Percentiles rank a stretch among this genome's conserved stretches.
These are phyloP conservation scores for Cephus cinctus DNA, from an alignment of 1,140 invertebrate species.

Conservation along the genomic window DNA sequence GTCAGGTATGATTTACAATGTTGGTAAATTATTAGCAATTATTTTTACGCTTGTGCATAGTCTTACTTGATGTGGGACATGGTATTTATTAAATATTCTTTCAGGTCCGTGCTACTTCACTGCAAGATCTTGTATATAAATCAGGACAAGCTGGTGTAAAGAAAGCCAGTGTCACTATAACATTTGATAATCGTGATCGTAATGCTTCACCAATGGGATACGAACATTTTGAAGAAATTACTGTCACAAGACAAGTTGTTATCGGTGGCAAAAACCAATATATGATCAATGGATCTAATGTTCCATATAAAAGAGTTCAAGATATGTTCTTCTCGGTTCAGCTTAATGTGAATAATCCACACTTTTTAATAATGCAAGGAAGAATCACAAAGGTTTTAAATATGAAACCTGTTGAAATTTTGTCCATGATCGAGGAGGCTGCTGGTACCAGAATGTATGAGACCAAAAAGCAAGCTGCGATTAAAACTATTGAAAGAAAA, in stretches of 20 bases:
- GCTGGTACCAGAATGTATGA: conserved; percentile 98
- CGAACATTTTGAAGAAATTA: conserved; percentile 90
- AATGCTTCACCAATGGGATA: conserved; percentile 88
- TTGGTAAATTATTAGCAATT: conserved; percentile 1
- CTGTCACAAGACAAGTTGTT: conserved; percentile 84
- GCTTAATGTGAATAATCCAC: conserved; percentile 98
- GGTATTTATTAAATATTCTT: conserved; percentile 7
- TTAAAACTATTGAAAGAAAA: conserved; percentile 92
- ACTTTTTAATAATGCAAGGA: conserved; percentile 99
- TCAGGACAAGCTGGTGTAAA: conserved; percentile 94
- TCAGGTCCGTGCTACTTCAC: conserved; percentile 83
- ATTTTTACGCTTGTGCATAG: conserved; percentile 6
- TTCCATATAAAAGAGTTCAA: conserved; percentile 84
- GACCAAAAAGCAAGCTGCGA: conserved; percentile 84
- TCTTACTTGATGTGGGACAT: not conserved
- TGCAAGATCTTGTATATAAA: conserved; percentile 97
- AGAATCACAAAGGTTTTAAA: conserved; percentile 98
- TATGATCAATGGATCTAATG: conserved; percentile 90
- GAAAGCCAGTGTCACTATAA: conserved; percentile 94
- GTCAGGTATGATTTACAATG: conserved; percentile 66
- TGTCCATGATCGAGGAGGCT: conserved; percentile 99
- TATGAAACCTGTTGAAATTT: conserved; percentile 97
- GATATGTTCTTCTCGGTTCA: conserved; percentile 97
- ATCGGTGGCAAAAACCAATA: conserved; percentile 91
- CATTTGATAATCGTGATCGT: conserved; percentile 91